Evolutionary conservation across 1,140 invertebrate genomes (phyloP), one percentile per base, ranked within the genome.

Genomic region (Hirudo medicinalis): DNA sequence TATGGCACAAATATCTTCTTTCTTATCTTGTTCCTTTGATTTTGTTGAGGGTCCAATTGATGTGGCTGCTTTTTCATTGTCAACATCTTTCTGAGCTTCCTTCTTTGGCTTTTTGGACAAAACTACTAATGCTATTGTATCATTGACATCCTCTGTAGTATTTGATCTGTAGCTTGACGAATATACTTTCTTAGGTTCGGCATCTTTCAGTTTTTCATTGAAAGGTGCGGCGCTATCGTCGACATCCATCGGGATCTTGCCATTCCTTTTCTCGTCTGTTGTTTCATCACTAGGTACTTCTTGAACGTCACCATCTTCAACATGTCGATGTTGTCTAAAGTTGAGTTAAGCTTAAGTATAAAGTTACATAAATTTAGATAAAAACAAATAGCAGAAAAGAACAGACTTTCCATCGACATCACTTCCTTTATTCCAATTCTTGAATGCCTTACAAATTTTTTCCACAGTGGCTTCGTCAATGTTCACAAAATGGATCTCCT

Each of bases 1-100:
- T 27, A 72, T 72, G 67, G 67, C 43, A 43, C 72, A 72, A 0
- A 22, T 69, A 72, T 73, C 72, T 54, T 8, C n/a, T 0, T 71
- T 57, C 9, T 67, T 27, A 17, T 49, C 57, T 27, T n/a, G n/a
- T n/a, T n/a, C n/a, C n/a, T 55, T 22, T 20, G 69, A 43, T 0
- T 15, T 32, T 4, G 8, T 60, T 6, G 57, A 17, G 11, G 57
- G 17, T 5, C 17, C 57, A 4, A 8, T 32, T 15, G 19, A 63
- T 63, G n/a, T n/a, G n/a, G n/a, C n/a, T n/a, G n/a, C n/a, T n/a
- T n/a, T 20, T 63, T n/a, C 57, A 6, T 63, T 20, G 19, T 20
- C 0, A 63, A 4, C 15, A 5, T 49, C 43, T 17, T 49, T 49
- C 13, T 11, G 3, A 9, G 11, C 3, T 49, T 17, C 13, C 3